Conservation (phyloP, 37 sponge, comb jelly and placozoan genomes). For the Theonella swinhoei region DNA sequence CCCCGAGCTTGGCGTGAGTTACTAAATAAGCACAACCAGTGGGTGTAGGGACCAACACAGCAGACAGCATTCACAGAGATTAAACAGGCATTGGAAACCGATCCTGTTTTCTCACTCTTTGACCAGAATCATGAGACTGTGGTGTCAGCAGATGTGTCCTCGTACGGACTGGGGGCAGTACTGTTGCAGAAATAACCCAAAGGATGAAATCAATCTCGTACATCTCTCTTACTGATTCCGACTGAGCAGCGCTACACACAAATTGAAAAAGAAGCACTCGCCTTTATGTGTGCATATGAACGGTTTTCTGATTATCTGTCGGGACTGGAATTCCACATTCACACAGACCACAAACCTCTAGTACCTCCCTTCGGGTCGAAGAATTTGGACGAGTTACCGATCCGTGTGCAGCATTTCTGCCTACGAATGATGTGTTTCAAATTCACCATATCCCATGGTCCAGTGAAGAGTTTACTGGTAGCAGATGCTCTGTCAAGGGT, state of each 20-base stretch:
- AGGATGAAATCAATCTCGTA: not conserved
- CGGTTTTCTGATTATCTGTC: slow-evolving; percentile 17
- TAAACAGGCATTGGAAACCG: not conserved
- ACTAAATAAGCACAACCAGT: too few relatives aligned
- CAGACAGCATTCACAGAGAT: not conserved
- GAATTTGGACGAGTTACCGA: not conserved
- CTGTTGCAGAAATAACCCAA: slow-evolving; percentile 13
- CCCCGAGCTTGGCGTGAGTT: not conserved
- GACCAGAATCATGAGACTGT: not conserved
- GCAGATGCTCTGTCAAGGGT: slow-evolving; percentile 37
- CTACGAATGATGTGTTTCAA: slow-evolving; percentile 13
- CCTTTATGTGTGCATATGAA: slow-evolving; percentile 30
- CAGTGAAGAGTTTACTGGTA: not conserved
- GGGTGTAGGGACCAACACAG: not conserved
- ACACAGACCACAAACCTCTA: slow-evolving; percentile 28
- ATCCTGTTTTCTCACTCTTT: not conserved
- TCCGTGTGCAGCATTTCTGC: slow-evolving; percentile 1
- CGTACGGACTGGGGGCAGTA: slow-evolving; percentile 17
- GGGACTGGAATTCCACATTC: slow-evolving; percentile 1
- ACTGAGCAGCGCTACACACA: slow-evolving; percentile 9
- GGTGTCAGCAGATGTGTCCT: not conserved
- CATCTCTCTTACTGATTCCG: not conserved
- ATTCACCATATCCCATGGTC: slow-evolving; percentile 2
- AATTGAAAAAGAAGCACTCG: slow-evolving; percentile 40
- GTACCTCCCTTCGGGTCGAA: not conserved